Evolutionary conservation across 2,113 vertebrate species (phyloP).

Genomic region (Psephotus haematonotus): DNA sequence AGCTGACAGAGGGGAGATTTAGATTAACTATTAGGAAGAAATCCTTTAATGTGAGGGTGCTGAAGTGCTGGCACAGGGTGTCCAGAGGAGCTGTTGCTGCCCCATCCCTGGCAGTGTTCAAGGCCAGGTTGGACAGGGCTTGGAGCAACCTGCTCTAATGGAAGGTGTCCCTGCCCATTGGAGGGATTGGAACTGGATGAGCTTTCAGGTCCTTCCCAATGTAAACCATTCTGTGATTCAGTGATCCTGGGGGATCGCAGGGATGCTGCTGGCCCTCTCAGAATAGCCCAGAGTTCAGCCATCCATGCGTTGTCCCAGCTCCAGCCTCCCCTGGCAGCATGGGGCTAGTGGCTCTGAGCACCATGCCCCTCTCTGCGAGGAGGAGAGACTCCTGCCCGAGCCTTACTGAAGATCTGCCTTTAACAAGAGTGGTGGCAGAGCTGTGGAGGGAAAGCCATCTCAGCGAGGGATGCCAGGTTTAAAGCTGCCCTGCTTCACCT

Average conservation of each 20-base stretch:
- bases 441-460: neutral
- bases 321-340: neutral
- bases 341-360: neutral
- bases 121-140: neutral
- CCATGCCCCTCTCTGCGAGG: rapidly evolving
- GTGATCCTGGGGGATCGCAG: rapidly evolving
- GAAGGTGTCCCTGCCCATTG: neutral
- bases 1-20: neutral
- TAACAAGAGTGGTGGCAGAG: neutral
- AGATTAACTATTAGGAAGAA: neutral
- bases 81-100: neutral
- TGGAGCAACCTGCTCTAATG: neutral
- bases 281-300: neutral
- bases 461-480: neutral
- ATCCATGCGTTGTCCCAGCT: rapidly evolving
- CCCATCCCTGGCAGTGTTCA: neutral
- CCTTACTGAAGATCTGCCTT: neutral
- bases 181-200: neutral
- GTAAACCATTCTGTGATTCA: neutral
- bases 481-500: neutral
- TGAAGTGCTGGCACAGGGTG: neutral
- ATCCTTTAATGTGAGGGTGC: neutral
- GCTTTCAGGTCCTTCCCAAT: neutral
- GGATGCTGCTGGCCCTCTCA: neutral
- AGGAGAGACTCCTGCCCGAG: neutral